These are phyloP conservation scores for Microchrysa polita DNA, from an alignment of 2,888 invertebrate species.

Conservation along the genomic window DNA sequence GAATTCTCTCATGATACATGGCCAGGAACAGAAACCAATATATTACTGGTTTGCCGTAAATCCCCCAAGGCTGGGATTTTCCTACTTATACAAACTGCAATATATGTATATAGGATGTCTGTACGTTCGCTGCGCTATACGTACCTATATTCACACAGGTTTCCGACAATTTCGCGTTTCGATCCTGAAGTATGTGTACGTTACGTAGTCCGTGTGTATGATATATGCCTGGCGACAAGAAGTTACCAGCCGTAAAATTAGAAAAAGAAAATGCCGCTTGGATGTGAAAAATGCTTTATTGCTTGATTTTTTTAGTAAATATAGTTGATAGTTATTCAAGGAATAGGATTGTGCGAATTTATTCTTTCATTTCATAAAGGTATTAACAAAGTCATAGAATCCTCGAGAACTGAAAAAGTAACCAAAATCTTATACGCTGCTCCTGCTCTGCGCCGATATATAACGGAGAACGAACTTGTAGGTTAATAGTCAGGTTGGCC, in stretches of 20 bases:
- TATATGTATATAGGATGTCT: too few species aligned
- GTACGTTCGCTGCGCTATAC: too few species aligned
- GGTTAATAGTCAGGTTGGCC: too few species aligned
- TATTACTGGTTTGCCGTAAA: constrained; percentile 29
- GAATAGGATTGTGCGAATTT: too few species aligned
- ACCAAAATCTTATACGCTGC: too few species aligned
- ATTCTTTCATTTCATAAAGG: too few species aligned
- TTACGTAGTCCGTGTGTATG: constrained; percentile 45
- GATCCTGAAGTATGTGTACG: neutral
- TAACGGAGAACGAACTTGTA: too few species aligned
- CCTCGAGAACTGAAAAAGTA: too few species aligned
- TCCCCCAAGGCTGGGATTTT: constrained; percentile 21
- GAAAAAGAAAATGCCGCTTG: constrained; percentile 44
- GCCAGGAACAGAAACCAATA: constrained; percentile 28
- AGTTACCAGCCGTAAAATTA: constrained; percentile 51
- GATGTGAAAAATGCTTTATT: constrained; percentile 46
- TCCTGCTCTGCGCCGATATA: too few species aligned
- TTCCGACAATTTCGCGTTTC: neutral
- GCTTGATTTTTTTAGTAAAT: too few species aligned
- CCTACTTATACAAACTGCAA: constrained; percentile 2
- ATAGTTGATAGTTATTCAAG: too few species aligned
- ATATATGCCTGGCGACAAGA: constrained; percentile 49
- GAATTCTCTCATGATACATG: constrained; percentile 43
- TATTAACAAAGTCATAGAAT: too few species aligned
- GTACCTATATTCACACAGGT: neutral